Evolutionary conservation across 2,888 invertebrate genomes (phyloP), one percentile per base, ranked within the genome.

Genomic region (Agonum fuliginosum): DNA sequence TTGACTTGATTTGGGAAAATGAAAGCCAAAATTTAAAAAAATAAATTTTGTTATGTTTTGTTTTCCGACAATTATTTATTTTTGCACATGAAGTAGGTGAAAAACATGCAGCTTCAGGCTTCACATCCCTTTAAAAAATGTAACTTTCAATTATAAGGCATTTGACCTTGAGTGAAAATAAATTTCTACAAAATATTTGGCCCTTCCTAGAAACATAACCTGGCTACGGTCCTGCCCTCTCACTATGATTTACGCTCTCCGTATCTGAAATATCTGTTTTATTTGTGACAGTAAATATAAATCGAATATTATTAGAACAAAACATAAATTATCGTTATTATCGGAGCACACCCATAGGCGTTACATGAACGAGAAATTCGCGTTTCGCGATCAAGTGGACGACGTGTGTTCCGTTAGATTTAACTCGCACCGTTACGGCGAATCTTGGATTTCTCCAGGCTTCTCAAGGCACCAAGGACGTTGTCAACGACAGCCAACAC

Each of bases 311-410:
- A 71, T 71, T 71, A 71, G 51, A 71, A 71, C 71, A 71, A 71
- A 71, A 71, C 71, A 71, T 71, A 51, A 71, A 71, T 71, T 71
- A 71, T 71, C 71, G 71, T 71, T 48, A 71, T 71, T 71, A 71
- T 71, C 71, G 30, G 58, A 71, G 34, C 71, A 71, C 71, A 30
- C 71, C 71, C 30, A 71, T 71, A 71, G 71, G 71, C 71, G 71
- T 51, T 48, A 51, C 71, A 48, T 17, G 46, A 5, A 17, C 22
- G 14, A 43, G 51, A 43, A 46, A 62, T 62, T 62, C 58, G 34
- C 58, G 17, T 62, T 54, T 54, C 27, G 54, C 54, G 54, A 54
- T 54, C 54, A 54, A 54, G 54, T 43, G 14, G 48, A 17, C 43
- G 69, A 43, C n/a, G 17, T 10, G 6, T n/a, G 5, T 48, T 51